Percentiles rank a stretch among this genome's conserved stretches.
Evolutionary conservation across 2,888 invertebrate species (phyloP).

Genomic region (Phania funesta): DNA sequence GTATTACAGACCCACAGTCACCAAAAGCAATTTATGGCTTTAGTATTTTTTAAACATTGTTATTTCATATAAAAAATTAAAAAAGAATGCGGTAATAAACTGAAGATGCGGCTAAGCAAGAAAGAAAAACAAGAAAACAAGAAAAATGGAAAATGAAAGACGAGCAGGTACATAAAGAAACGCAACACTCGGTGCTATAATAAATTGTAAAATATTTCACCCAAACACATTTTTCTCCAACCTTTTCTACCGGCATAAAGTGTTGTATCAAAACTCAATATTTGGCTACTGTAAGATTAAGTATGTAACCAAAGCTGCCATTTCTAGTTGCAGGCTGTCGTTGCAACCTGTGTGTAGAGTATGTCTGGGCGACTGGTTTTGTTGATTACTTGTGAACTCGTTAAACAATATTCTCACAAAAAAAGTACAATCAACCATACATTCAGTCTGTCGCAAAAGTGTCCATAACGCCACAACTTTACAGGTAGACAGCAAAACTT

Average conservation of each 20-base stretch:
- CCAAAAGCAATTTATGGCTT: slow-evolving; percentile 57
- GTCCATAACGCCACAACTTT: slow-evolving; percentile 19
- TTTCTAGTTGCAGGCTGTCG: slow-evolving; percentile 14
- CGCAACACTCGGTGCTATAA: background rate
- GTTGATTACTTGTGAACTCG: slow-evolving; percentile 49
- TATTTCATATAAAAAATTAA: slow-evolving; percentile 38
- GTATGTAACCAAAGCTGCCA: background rate
- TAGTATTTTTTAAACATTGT: slow-evolving; percentile 29
- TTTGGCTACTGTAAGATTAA: background rate
- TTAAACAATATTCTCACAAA: slow-evolving; percentile 49
- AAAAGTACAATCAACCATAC: background rate
- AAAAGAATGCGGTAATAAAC: slow-evolving; percentile 62
- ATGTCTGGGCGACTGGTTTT: slow-evolving; percentile 7
- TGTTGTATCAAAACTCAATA: slow-evolving; percentile 6
- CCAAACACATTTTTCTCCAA: background rate
- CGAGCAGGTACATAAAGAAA: slow-evolving; percentile 3
- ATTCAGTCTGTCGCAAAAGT: background rate
- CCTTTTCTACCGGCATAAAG: background rate
- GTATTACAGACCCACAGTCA: slow-evolving; percentile 59
- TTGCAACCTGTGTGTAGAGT: slow-evolving; percentile 12
- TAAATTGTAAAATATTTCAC: slow-evolving; percentile 3
- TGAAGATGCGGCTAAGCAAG: slow-evolving; percentile 34
- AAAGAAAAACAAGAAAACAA: background rate
- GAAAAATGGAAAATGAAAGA: background rate
- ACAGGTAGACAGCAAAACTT: slow-evolving; percentile 53